A percentile compares a stretch with the other conserved stretches of the same genome.
These are phyloP conservation scores for Sciurus carolinensis DNA, from an alignment of 2,797 vertebrate genomes.

Conservation along the genomic window DNA sequence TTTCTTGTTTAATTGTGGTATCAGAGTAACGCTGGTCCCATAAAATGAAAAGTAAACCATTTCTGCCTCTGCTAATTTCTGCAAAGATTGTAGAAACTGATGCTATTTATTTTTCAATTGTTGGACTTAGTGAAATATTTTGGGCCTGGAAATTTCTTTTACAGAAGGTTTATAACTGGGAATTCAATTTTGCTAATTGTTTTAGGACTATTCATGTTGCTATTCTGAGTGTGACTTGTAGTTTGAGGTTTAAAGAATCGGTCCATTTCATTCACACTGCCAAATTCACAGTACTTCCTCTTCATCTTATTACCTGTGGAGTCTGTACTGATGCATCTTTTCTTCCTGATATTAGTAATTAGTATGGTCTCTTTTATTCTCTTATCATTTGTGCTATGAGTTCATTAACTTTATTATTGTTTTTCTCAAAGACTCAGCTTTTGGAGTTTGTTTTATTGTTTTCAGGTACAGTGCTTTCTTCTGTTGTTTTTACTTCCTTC, in stretches of 20 bases:
- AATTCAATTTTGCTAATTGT: background rate
- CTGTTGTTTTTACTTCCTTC: background rate
- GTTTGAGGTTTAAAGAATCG: background rate
- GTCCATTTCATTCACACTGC: background rate
- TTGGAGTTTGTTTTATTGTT: no score
- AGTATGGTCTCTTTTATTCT: background rate
- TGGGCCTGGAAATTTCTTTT: background rate
- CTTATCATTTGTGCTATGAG: background rate
- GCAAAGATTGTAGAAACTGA: background rate
- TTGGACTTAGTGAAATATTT: background rate
- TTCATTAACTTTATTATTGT: background rate
- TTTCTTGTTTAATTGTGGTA: background rate
- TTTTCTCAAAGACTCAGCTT: no score
- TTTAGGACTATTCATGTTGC: background rate
- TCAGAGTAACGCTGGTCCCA: background rate
- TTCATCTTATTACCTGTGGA: background rate
- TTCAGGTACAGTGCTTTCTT: background rate
- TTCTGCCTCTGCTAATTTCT: background rate
- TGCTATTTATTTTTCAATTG: background rate
- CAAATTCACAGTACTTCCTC: background rate
- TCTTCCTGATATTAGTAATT: background rate
- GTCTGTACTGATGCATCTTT: background rate
- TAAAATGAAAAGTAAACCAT: background rate
- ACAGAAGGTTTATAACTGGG: background rate
- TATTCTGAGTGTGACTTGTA: background rate